These are phyloP conservation scores for Iselma pallidipennis DNA, from an alignment of 2,888 invertebrate genomes.

Conservation along the genomic window DNA sequence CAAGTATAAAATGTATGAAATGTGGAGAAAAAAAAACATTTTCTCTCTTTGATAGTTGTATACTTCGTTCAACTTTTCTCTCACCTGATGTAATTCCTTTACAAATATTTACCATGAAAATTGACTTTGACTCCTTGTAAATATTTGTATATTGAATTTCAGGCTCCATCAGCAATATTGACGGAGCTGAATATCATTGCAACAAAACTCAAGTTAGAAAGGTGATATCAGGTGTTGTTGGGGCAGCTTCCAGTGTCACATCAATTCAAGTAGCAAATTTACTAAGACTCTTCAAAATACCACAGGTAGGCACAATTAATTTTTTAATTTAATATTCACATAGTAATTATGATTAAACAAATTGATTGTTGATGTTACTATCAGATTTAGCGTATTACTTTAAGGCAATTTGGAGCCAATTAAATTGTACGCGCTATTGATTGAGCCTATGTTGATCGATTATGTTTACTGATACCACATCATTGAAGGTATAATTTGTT, in stretches of 20 bases:
- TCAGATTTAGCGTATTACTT: no score
- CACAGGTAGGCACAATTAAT: slow-evolving; percentile 68
- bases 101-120: slow-evolving; percentile 15
- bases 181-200: slow-evolving; percentile 84
- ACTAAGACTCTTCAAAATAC: slow-evolving; percentile 88
- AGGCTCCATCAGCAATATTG: slow-evolving; percentile 96
- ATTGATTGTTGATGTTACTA: no score
- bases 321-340: no score
- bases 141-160: slow-evolving; percentile 46
- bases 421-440: no score
- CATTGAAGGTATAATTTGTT: no score
- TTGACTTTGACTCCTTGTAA: slow-evolving; percentile 17
- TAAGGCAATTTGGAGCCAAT: no score
- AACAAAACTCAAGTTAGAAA: slow-evolving; percentile 82
- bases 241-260: slow-evolving; percentile 90
- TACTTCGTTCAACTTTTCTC: neutral
- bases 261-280: slow-evolving; percentile 95
- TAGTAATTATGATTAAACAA: no score
- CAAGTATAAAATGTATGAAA: neutral
- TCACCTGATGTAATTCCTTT: slow-evolving; percentile 1
- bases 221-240: slow-evolving; percentile 86
- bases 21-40: neutral
- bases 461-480: no score
- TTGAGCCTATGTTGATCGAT: no score
- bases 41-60: neutral